phyloP scores from a whole-genome alignment of 2,888 invertebrate species.

The Agrypnus murinus region DNA sequence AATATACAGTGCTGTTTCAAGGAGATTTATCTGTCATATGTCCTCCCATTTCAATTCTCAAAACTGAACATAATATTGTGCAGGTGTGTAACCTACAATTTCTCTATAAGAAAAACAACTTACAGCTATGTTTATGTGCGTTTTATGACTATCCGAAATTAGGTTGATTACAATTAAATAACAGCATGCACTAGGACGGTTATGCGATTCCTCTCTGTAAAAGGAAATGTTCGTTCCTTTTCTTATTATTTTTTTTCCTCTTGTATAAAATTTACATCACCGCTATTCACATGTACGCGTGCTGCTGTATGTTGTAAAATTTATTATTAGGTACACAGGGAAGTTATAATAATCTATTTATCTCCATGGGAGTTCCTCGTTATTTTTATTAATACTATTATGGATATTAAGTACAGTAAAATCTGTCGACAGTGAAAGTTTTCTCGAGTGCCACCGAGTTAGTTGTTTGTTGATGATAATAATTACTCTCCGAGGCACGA shows the following conservation, averaged over 20 bases:
- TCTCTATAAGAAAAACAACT: background rate
- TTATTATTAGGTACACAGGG: background rate
- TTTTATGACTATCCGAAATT: background rate
- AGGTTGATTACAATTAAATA: slow-evolving; percentile 22
- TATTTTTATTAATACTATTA: slow-evolving; percentile 7
- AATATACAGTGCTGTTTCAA: too few relatives aligned
- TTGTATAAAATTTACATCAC: background rate
- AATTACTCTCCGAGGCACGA: background rate
- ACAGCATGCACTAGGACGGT: slow-evolving; percentile 6
- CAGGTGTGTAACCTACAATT: slow-evolving; percentile 21
- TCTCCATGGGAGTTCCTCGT: slow-evolving; percentile 12
- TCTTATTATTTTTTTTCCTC: background rate
- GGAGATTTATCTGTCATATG: background rate
- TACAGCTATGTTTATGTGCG: slow-evolving; percentile 1
- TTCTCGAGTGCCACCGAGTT: background rate
- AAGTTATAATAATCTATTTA: slow-evolving; percentile 6
- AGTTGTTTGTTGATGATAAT: background rate
- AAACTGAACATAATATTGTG: background rate
- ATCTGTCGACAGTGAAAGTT: slow-evolving; percentile 27
- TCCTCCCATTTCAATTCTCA: too few relatives aligned
- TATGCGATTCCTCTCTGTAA: slow-evolving; percentile 21
- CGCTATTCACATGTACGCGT: background rate
- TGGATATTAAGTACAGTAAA: slow-evolving; percentile 1
- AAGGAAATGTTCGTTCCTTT: slow-evolving; percentile 7
- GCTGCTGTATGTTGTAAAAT: too few relatives aligned